These are phyloP conservation scores for Neogobius melanostomus DNA, from an alignment of 2,113 vertebrate genomes.

Conservation along the genomic window DNA sequence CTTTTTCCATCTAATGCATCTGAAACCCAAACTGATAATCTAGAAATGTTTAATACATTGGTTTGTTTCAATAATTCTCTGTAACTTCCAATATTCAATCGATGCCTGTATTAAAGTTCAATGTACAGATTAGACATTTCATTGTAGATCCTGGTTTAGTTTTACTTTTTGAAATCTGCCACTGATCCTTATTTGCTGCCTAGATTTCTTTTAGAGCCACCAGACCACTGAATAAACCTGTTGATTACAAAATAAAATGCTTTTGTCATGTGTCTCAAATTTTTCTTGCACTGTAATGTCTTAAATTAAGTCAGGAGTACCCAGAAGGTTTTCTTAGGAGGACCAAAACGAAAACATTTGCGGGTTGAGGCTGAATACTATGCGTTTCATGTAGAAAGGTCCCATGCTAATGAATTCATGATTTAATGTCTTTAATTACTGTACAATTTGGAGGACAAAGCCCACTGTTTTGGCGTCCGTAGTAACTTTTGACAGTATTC, in stretches of 20 bases:
- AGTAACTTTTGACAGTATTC: too few relatives aligned
- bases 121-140: constrained; percentile 42
- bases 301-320: too few relatives aligned
- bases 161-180: constrained; percentile 52
- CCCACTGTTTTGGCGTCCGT: too few relatives aligned
- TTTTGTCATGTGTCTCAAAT: constrained; percentile 12
- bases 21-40: not conserved
- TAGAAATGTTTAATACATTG: constrained; percentile 28
- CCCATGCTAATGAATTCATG: too few relatives aligned
- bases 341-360: too few relatives aligned
- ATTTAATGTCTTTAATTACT: too few relatives aligned
- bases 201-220: constrained; percentile 70
- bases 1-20: constrained; percentile 23
- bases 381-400: too few relatives aligned
- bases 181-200: constrained; percentile 63
- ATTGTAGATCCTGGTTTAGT: constrained; percentile 50
- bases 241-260: constrained; percentile 52
- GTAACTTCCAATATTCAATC: constrained; percentile 22
- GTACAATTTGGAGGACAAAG: too few relatives aligned
- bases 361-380: too few relatives aligned
- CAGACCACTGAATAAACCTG: constrained; percentile 73
- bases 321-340: not conserved
- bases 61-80: constrained; percentile 8
- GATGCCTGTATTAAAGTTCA: constrained; percentile 17
- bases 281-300: not conserved